These are phyloP conservation scores for Globodera rostochiensis DNA, from an alignment of 1,140 invertebrate species.

Conservation along the genomic window DNA sequence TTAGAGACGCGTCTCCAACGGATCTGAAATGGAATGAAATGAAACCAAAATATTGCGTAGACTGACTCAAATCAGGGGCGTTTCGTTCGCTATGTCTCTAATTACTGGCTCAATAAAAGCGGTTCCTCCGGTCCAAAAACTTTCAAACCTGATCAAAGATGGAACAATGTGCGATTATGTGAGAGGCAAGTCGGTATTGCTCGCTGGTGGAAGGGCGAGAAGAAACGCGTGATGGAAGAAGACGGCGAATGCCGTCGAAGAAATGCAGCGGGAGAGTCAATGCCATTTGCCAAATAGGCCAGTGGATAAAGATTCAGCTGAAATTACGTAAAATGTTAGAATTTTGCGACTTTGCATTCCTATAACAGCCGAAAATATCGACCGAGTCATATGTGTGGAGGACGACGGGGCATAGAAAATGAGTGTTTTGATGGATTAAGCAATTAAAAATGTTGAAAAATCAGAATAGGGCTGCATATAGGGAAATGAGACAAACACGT, in stretches of 20 bases:
- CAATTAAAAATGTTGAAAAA: background rate
- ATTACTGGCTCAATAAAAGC: background rate
- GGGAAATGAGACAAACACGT: background rate
- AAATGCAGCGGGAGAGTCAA: constrained; percentile 50
- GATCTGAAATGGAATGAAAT: constrained; percentile 28
- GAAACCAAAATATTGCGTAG: background rate
- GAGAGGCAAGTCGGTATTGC: constrained; percentile 47
- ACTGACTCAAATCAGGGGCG: too few species aligned
- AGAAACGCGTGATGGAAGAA: constrained; percentile 35
- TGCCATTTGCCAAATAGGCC: constrained; percentile 35
- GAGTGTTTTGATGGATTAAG: too few species aligned
- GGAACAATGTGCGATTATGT: constrained; percentile 41
- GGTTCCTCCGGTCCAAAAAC: background rate
- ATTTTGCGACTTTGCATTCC: too few species aligned
- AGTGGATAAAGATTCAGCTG: too few species aligned
- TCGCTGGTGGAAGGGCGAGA: constrained; percentile 23
- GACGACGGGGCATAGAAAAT: too few species aligned
- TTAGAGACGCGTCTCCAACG: constrained; percentile 59
- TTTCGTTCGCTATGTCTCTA: background rate
- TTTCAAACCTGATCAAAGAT: constrained; percentile 52
- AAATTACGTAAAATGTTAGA: too few species aligned
- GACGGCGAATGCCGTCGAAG: constrained; percentile 39
- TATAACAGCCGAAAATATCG: too few species aligned
- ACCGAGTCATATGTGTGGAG: too few species aligned
- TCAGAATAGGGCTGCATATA: background rate